Evolutionary conservation across 2,888 invertebrate species (phyloP).

Genomic region (Linyphia triangularis): DNA sequence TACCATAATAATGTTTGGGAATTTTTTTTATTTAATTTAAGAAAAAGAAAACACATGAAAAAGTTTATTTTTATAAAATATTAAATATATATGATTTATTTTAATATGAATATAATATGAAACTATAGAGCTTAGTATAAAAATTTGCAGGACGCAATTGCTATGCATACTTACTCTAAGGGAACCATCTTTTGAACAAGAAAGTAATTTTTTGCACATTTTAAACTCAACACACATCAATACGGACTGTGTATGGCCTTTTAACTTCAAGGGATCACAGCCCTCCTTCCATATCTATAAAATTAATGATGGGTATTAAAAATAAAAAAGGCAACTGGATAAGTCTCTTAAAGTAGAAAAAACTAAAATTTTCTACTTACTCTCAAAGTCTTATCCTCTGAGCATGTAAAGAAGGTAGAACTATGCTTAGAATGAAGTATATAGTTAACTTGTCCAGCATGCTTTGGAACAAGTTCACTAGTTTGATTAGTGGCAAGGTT

Average conservation of each 20-base stretch:
- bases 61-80: too few species aligned
- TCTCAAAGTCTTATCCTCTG: constrained; percentile 62
- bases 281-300: constrained; percentile 39
- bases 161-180: constrained; percentile 63
- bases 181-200: constrained; percentile 72
- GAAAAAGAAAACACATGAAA: too few species aligned
- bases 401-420: constrained; percentile 61
- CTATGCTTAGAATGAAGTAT: constrained; percentile 41
- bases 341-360: background rate
- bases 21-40: too few species aligned
- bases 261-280: background rate
- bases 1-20: too few species aligned
- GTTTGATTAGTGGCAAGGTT: constrained; percentile 38
- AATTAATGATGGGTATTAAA: background rate
- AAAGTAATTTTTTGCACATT: constrained; percentile 37
- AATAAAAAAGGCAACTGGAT: background rate
- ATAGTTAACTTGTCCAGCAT: constrained; percentile 34
- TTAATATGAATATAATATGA: too few species aligned
- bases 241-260: constrained; percentile 59
- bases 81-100: too few species aligned
- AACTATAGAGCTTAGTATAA: too few species aligned
- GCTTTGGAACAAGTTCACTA: constrained; percentile 3
- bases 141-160: too few species aligned
- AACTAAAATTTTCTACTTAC: constrained; percentile 48
- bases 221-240: constrained; percentile 65